phyloP scores from a whole-genome alignment of 2,113 vertebrate species.

The Isurus oxyrinchus region DNA sequence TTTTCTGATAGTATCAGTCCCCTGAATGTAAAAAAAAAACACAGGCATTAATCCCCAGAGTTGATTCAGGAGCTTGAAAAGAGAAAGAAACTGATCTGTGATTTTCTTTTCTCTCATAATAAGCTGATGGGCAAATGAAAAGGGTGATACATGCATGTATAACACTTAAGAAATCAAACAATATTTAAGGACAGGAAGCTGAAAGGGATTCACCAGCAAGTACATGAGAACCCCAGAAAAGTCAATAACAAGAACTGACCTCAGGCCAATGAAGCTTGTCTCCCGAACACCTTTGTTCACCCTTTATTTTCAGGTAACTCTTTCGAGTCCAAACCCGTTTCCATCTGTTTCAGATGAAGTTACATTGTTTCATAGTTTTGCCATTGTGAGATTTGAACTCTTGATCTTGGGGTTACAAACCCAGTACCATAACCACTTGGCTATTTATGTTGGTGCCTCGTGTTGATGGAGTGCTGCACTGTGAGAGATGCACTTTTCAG shows the following conservation, averaged over 20 bases:
- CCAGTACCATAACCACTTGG: too few relatives aligned
- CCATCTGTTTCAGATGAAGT: too few relatives aligned
- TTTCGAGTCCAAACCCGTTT: too few relatives aligned
- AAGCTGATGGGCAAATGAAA: background rate
- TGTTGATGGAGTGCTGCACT: too few relatives aligned
- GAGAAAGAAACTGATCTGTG: background rate
- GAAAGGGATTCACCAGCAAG: background rate
- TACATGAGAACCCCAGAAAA: background rate
- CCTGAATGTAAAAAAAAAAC: conserved; percentile 22
- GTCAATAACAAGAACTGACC: background rate
- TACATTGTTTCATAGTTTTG: too few relatives aligned
- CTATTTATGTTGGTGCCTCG: background rate
- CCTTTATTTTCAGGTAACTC: too few relatives aligned
- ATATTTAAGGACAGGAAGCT: background rate
- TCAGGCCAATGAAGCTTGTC: background rate
- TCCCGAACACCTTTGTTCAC: background rate
- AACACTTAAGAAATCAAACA: background rate
- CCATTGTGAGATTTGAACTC: too few relatives aligned
- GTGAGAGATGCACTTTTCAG: too few relatives aligned
- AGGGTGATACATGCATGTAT: background rate
- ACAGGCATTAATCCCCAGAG: background rate
- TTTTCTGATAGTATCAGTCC: background rate
- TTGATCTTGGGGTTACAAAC: too few relatives aligned
- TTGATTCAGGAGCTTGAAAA: background rate
- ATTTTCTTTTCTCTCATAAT: conserved; percentile 3